Conservation (phyloP, 2,113 vertebrate species). For the Sprattus sprattus region DNA sequence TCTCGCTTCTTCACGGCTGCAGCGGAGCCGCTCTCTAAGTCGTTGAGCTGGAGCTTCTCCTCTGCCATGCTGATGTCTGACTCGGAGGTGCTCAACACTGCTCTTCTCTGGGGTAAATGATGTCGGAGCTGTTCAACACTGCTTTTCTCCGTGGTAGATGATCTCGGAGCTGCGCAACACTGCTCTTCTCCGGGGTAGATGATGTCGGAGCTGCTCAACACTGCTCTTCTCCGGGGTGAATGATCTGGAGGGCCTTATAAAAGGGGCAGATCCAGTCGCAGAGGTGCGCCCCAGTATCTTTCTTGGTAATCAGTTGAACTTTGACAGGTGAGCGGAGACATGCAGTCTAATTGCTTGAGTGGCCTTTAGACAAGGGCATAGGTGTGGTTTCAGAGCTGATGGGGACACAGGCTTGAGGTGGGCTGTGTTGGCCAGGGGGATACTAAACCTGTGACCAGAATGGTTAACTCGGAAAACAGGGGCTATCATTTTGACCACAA, state of each 20-base stretch:
- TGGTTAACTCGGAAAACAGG: not conserved
- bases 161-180: too few species aligned
- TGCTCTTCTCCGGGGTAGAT: too few species aligned
- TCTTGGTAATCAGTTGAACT: constrained; percentile 42
- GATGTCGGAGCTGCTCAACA: too few species aligned
- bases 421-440: not conserved
- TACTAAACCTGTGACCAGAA: not conserved
- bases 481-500: not conserved
- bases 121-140: too few species aligned
- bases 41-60: constrained; percentile 63
- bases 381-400: not conserved
- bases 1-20: constrained; percentile 47
- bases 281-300: not conserved
- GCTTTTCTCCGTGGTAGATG: too few species aligned
- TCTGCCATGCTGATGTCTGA: constrained; percentile 42
- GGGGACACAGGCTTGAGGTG: not conserved
- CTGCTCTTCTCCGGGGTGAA: not conserved
- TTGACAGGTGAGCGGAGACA: constrained; percentile 25
- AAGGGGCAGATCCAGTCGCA: not conserved
- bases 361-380: constrained; percentile 5
- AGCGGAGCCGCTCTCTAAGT: constrained; percentile 38
- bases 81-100: too few species aligned
- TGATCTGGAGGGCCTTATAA: not conserved
- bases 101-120: too few species aligned
- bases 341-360: constrained; percentile 3